Evolutionary conservation across 1,140 invertebrate species (phyloP), one percentile per base, ranked within the genome.

Genomic region (Solenopsis fugax): DNA sequence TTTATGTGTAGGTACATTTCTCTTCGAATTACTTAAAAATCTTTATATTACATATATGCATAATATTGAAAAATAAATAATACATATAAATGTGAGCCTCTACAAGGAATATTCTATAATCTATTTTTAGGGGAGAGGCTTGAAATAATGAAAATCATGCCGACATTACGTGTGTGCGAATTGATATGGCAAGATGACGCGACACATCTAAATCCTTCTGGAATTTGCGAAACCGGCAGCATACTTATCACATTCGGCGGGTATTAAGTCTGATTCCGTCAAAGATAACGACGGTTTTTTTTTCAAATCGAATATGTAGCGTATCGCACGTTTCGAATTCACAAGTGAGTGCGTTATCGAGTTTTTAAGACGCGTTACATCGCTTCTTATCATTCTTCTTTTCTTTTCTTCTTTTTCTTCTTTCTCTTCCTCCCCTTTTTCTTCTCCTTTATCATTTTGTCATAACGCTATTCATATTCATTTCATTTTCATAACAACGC

Each of bases 221-320:
- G 13, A 50, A 64, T n/a, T 48, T 62, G 6, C 56, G 37, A 77
- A 77, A 77, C 10, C 29, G 29, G 4, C 5, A 41, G 7, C 18
- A 0, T 50, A 60, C 37, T 76, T 76, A 76, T 76, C 73, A 7
- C 73, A 41, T 45, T 76, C 9, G n/a, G 34, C 62, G 62, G 16
- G 75, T 77, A 77, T 77, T 77, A 77, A 77, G 5, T 60, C 21
- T 13, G 37, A 60, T 76, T 24, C 18, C 76, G 45, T 1, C 18
- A 48, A 77, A 77, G 76, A 78, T 64, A 78, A 78, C 76, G 18
- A 18, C 1, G 10, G 13, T 34, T 64, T 78, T 65, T 16, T 24
- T 21, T 78, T 64, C 6, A 34, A 50, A 48, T 78, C 48, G 13
- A 65, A 78, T 24, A 52, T 29, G 60, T 24, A 64, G 1, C 6